A percentile compares a stretch with the other conserved stretches of the same genome.
Evolutionary conservation across 2,113 vertebrate species (phyloP).

Genomic region (Lasiurus cinereus): DNA sequence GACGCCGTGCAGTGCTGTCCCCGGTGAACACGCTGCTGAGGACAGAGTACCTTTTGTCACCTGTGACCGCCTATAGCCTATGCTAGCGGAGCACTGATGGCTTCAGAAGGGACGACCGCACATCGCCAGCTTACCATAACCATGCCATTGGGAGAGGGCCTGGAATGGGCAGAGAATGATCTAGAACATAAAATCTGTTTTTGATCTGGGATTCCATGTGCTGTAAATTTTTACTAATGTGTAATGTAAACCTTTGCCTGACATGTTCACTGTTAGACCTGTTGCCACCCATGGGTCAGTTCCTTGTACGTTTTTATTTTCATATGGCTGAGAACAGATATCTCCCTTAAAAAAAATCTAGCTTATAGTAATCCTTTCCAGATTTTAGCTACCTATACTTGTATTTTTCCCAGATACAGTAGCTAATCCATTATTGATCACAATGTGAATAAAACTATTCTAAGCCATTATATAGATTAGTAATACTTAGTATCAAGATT

Average conservation of each 20-base stretch:
- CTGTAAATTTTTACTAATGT: not conserved
- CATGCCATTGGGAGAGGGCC: not conserved
- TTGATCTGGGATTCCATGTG: not conserved
- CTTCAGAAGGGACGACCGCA: not conserved
- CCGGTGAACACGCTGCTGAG: not conserved
- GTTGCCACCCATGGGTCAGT: not conserved
- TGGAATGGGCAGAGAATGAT: not conserved
- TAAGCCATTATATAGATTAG: not conserved
- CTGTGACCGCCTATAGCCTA: not conserved
- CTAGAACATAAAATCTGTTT: not conserved
- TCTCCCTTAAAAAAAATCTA: not conserved
- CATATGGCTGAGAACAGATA: conserved; percentile 10
- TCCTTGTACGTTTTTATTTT: conserved; percentile 25
- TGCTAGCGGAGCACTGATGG: accelerated
- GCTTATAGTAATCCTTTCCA: not conserved
- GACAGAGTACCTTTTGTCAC: not conserved
- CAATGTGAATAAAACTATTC: not conserved
- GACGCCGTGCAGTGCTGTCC: not conserved
- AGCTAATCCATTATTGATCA: not conserved
- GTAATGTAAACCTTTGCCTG: not conserved
- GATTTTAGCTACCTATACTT: not conserved
- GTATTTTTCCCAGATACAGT: not conserved
- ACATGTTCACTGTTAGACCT: not conserved
- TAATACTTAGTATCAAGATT: not conserved
- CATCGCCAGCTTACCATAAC: accelerated